These are phyloP conservation scores for Drosophila niveifrons DNA, from an alignment of 2,888 invertebrate genomes.

Conservation along the genomic window DNA sequence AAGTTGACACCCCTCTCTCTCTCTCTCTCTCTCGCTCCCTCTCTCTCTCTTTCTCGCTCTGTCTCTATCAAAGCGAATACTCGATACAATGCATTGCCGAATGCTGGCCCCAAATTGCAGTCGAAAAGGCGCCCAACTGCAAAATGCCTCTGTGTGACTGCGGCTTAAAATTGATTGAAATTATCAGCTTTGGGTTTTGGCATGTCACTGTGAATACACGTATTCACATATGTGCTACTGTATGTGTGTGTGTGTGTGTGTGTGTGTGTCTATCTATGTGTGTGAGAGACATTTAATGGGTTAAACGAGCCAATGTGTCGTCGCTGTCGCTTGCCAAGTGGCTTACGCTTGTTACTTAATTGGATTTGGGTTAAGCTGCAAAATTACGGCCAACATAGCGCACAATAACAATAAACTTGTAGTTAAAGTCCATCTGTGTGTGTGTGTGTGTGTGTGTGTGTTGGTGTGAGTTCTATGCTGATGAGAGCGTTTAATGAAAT, in stretches of 20 bases:
- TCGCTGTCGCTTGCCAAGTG: conserved; percentile 79
- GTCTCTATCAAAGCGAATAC: background rate
- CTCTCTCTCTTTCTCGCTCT: background rate
- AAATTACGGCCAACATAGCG: conserved; percentile 75
- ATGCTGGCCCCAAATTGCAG: conserved; percentile 51
- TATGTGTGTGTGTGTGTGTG: background rate
- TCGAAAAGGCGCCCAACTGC: conserved; percentile 56
- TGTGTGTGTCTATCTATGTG: background rate
- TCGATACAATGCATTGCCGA: conserved; percentile 24
- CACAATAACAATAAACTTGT: conserved; percentile 75
- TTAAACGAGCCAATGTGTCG: conserved; percentile 80
- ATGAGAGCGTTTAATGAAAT: conserved; percentile 59
- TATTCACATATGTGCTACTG: background rate
- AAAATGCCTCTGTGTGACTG: conserved; percentile 54
- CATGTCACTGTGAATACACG: conserved; percentile 56
- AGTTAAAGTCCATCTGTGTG: conserved; percentile 51
- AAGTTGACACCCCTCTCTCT: conserved; percentile 21
- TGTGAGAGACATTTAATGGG: conserved; percentile 68
- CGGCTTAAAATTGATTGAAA: conserved; percentile 81
- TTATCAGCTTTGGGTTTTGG: conserved; percentile 80
- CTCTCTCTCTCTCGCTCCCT: too few relatives aligned
- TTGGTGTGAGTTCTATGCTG: conserved; percentile 19
- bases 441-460: conserved; percentile 17
- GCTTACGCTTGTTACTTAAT: conserved; percentile 80
- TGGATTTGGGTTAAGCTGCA: conserved; percentile 78